These are phyloP conservation scores for Monopis laevigella DNA, from an alignment of 2,888 invertebrate genomes.

Conservation along the genomic window DNA sequence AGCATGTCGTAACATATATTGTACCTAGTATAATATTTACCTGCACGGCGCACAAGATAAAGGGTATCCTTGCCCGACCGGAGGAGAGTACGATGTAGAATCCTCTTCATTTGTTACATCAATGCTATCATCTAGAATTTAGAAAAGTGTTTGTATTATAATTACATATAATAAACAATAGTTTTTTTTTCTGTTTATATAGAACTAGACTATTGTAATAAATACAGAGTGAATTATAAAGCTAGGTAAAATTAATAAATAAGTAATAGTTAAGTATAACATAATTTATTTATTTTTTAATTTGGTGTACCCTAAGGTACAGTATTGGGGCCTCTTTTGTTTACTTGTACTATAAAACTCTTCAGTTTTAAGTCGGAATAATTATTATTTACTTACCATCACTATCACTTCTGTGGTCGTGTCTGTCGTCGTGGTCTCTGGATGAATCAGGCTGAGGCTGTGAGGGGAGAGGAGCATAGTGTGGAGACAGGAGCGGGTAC, in stretches of 20 bases:
- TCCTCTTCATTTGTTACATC: constrained; percentile 85
- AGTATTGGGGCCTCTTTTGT: no score
- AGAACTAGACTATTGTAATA: no score
- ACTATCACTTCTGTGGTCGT: constrained; percentile 61
- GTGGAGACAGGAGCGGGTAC: constrained; percentile 71
- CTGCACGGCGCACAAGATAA: constrained; percentile 54
- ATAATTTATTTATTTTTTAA: no score
- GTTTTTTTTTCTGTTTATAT: no score
- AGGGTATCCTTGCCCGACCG: constrained; percentile 48
- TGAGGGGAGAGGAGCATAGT: constrained; percentile 69
- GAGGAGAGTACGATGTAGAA: constrained; percentile 53
- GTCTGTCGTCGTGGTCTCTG: constrained; percentile 43
- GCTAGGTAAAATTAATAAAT: not conserved
- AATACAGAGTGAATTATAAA: no score
- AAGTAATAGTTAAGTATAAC: no score
- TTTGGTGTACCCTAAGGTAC: no score
- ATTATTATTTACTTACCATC: constrained; percentile 76
- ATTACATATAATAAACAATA: not conserved
- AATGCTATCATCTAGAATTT: constrained; percentile 90
- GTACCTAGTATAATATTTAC: no score
- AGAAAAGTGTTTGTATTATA: constrained; percentile 24
- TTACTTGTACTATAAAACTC: no score
- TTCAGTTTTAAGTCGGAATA: no score
- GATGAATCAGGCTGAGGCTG: constrained; percentile 55
- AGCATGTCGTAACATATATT: no score